phyloP scores from a whole-genome alignment of 2,113 vertebrate species.

The Marmota monax region DNA sequence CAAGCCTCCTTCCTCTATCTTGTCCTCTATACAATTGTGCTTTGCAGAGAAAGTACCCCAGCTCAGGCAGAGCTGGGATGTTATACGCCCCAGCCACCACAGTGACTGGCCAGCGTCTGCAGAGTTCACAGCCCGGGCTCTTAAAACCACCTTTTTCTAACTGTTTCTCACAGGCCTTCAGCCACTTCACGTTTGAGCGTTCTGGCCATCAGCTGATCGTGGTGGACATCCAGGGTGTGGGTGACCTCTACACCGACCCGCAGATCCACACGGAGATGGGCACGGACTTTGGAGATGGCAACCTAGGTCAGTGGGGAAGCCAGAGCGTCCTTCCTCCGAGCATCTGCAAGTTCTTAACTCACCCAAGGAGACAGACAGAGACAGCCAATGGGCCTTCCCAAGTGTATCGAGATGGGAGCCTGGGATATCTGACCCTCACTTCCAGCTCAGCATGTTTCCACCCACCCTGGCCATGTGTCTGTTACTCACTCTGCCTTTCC shows the following conservation, averaged over 20 bases:
- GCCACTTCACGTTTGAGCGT: constrained; percentile 98
- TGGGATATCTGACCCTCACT: neutral
- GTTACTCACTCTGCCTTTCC: neutral
- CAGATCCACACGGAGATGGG: constrained; percentile 97
- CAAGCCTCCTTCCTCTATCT: neutral
- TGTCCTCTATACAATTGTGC: neutral
- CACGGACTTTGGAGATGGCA: constrained; percentile 98
- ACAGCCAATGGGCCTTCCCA: rapidly evolving
- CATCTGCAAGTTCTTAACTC: neutral
- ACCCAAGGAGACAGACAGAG: neutral
- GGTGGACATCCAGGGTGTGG: constrained; percentile 98
- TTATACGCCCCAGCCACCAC: no score
- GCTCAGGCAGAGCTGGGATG: neutral
- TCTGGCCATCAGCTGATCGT: constrained; percentile 98
- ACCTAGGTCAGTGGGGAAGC: constrained; percentile 91
- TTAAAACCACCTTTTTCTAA: neutral
- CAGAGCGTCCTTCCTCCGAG: neutral
- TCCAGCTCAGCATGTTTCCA: rapidly evolving
- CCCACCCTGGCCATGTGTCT: neutral
- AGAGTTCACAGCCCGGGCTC: neutral
- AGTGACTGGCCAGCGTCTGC: neutral
- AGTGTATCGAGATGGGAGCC: no score
- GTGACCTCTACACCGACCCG: constrained; percentile 98
- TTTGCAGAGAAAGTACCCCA: neutral
- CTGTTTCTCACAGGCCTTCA: constrained; percentile 92